Base-by-base conservation (phyloP, 2,113 vertebrate species). In the Neogobius melanostomus region DNA sequence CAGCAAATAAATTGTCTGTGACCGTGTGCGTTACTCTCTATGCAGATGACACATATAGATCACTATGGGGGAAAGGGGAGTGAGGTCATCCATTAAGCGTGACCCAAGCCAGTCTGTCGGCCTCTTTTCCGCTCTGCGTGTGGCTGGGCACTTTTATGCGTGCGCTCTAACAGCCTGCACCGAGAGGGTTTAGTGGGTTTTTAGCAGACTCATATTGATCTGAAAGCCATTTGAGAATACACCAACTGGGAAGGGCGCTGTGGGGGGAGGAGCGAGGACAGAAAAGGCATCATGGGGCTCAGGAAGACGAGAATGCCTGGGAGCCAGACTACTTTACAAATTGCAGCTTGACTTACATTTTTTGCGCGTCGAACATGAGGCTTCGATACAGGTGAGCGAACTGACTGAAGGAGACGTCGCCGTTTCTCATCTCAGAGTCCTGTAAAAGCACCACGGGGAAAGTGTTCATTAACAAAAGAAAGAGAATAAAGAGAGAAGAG, bases 321-420 rank as follows among this genome's bases (percentile, higher is more conserved):
- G 1, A 11, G 46, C 6, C 5, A 47, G 46, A 47, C 4, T 59
- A 28, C 42, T 16, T 16, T 44, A 8, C 8, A 4, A 14, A 11
- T 14, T n/a, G 54, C 36, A 14, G 15, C 10, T 9, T 9, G 53
- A 90, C 93, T 94, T 85, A 99, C 98, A 49, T 89, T 93, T 91
- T 98, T 93, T 99, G 98, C 76, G 96, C 95, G 0, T 95, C 96
- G 82, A 96, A 98, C 98, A 99, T 99, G 28, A 99, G 95, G 89
- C 92, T 97, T 74, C 96, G 95, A 87, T 99, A 98, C 53, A 99
- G 93, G 81, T 97, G 96, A 0, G 95, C 93, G 44, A 99, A 98
- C 89, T 99, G 98, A 82, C 96, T 94, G 0, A 98, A 98, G 0
- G 95, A 95, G 82, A 99, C 95, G 3, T 99, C 98, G 21, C 96